A percentile compares a stretch with the other conserved stretches of the same genome.
phyloP scores from a whole-genome alignment of 2,888 invertebrate genomes.

The Gastrophysa polygoni region DNA sequence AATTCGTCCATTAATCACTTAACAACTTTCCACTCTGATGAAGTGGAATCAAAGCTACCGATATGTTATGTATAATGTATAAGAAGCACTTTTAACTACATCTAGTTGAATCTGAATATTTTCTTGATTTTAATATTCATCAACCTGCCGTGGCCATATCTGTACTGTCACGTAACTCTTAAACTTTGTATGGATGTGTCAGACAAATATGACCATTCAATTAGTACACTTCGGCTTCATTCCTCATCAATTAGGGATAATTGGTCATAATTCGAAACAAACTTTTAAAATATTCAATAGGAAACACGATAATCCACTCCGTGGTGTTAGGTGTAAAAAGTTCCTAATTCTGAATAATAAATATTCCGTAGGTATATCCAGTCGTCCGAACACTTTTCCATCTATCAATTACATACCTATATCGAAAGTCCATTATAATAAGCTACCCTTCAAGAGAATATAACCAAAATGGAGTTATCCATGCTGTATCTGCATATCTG shows the following conservation, averaged over 20 bases:
- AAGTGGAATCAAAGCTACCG: no score
- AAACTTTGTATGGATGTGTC: not conserved
- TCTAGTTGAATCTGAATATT: not conserved
- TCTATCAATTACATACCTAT: not conserved
- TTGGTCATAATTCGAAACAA: not conserved
- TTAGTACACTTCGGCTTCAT: not conserved
- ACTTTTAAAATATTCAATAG: conserved; percentile 1
- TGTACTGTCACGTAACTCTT: not conserved
- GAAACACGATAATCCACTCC: not conserved
- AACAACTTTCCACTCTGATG: no score
- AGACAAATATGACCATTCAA: not conserved
- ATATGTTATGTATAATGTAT: no score
- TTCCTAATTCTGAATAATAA: not conserved
- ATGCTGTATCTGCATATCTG: no score
- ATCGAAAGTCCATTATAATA: not conserved
- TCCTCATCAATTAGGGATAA: not conserved
- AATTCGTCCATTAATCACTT: no score
- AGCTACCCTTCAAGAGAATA: not conserved
- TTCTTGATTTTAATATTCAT: conserved; percentile 1
- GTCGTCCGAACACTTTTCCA: not conserved
- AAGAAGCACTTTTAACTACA: no score
- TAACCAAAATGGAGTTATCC: no score
- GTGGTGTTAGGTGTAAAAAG: not conserved
- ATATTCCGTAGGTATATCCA: not conserved
- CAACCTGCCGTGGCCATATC: not conserved